Base-by-base conservation (phyloP, 2,113 vertebrate genomes). In the Ictidomys tridecemlineatus region DNA sequence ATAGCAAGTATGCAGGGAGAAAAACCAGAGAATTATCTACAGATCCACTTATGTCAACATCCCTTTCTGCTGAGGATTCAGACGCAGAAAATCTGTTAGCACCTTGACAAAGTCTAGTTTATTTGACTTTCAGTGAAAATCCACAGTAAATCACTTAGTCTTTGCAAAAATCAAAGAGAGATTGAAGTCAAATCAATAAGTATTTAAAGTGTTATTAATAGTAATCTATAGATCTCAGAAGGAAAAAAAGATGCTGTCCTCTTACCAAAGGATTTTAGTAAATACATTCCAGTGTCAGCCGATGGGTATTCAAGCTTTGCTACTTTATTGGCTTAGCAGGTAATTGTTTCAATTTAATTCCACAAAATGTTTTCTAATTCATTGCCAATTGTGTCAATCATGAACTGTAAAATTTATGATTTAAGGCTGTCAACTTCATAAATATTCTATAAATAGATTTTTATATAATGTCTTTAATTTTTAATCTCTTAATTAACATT, bases 251-350 rank as follows among this genome's bases (percentile, higher is more conserved):
- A 99, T 95, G 99, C 99, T 1, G 14, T 90, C 45, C 4, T 97
- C 83, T 97, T 99, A 78, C 96, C 99, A 77, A 98, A 96, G 85
- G 98, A 99, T 89, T 99, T 99, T 17, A 98, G 99, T 65, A 98
- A 97, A 63, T 99, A 98, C 0, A 98, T 99, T 42, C 98, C 98
- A 17, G 98, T 99, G 86, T 99, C 99, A 1, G 98, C 99, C 30
- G 98, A 99, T 87, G 98, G 98, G 28, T 99, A 99, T 86, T 99
- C 99, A 51, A 99, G 99, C 93, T 98, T 99, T 74, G 99, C 99
- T 11, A 99, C 99, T 0, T 98, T 99, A 32, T 98, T 99, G 13
- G 99, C 99, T 4, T 99, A 99, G 63, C 99, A 99, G 99, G 99
- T 99, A 97, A 94, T 0, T 0, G 30, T 58, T 91, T 58, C 53